Percentiles rank a stretch among this genome's conserved stretches.
Evolutionary conservation across 2,113 vertebrate species (phyloP).

Genomic region (Pachypanchax playfairii): DNA sequence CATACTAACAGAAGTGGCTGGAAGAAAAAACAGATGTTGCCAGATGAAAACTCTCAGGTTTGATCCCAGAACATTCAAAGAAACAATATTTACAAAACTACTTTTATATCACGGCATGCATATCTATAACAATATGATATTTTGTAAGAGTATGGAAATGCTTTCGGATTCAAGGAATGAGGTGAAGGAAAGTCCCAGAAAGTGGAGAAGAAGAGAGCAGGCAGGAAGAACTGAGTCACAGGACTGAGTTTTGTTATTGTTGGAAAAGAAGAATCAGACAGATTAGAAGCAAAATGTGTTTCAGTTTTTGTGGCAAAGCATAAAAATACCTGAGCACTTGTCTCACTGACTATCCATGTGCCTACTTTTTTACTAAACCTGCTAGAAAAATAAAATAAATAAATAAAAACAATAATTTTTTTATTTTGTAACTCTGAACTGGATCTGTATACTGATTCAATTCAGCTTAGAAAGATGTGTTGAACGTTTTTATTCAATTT

Average conservation of each 20-base stretch:
- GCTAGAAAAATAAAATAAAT: not conserved
- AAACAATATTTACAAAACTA: not conserved
- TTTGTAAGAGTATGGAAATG: not conserved
- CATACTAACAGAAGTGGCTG: no score
- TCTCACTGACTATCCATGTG: not conserved
- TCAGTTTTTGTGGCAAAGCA: conserved; percentile 5
- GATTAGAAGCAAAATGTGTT: conserved; percentile 18
- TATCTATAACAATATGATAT: no score
- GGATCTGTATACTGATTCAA: no score
- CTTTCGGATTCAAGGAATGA: conserved; percentile 20
- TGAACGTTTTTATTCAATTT: not conserved
- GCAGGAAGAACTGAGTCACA: conserved; percentile 58
- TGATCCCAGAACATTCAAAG: no score
- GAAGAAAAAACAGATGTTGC: no score
- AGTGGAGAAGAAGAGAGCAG: conserved; percentile 51
- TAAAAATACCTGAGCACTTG: conserved; percentile 2
- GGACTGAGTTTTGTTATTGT: conserved; percentile 48
- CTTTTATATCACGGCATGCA: no score
- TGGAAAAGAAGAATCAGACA: conserved; percentile 39
- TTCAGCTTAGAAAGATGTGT: not conserved
- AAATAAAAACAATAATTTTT: no score
- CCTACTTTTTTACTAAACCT: no score
- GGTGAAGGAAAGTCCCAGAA: conserved; percentile 55
- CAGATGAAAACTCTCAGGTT: no score
- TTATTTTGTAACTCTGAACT: not conserved